A percentile compares a stretch with the other conserved stretches of the same genome.
phyloP scores from a whole-genome alignment of 23 tunicate genomes.

The Trididemnum miniatum region DNA sequence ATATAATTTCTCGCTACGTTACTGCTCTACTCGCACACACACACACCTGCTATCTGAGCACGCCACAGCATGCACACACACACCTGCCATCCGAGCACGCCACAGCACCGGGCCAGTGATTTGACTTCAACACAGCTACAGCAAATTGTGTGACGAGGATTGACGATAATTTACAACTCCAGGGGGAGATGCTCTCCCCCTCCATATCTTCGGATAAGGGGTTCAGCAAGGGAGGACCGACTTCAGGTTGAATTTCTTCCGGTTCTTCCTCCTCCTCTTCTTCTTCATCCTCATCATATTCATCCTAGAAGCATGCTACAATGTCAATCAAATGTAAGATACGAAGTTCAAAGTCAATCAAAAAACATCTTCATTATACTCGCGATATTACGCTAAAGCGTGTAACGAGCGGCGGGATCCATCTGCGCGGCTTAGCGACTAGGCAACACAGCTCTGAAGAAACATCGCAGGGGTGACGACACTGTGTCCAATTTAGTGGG shows the following conservation, averaged over 20 bases:
- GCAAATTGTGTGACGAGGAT: constrained; percentile 80
- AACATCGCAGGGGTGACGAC: neutral
- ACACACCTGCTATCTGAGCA: too few species aligned
- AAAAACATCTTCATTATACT: too few species aligned
- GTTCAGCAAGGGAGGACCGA: constrained; percentile 75
- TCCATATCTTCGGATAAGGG: constrained; percentile 84
- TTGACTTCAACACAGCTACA: constrained; percentile 60
- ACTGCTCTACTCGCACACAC: too few species aligned
- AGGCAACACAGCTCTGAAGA: too few species aligned
- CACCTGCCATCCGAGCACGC: constrained; percentile 77
- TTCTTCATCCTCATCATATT: constrained; percentile 85
- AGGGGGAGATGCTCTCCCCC: constrained; percentile 80
- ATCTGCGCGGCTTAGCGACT: too few species aligned
- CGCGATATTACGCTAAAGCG: too few species aligned
- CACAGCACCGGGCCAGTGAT: constrained; percentile 82
- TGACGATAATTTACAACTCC: constrained; percentile 68
- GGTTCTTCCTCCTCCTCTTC: constrained; percentile 83
- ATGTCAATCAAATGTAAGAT: too few species aligned
- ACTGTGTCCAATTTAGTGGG: neutral
- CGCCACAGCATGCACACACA: too few species aligned
- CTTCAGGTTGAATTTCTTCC: constrained; percentile 84
- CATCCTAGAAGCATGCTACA: constrained; percentile 23
- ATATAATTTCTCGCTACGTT: too few species aligned
- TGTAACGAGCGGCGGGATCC: too few species aligned
- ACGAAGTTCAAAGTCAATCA: too few species aligned